A percentile compares a stretch with the other conserved stretches of the same genome.
These are phyloP conservation scores for Halocynthia aurantium DNA, from an alignment of 23 tunicate genomes.

Conservation along the genomic window DNA sequence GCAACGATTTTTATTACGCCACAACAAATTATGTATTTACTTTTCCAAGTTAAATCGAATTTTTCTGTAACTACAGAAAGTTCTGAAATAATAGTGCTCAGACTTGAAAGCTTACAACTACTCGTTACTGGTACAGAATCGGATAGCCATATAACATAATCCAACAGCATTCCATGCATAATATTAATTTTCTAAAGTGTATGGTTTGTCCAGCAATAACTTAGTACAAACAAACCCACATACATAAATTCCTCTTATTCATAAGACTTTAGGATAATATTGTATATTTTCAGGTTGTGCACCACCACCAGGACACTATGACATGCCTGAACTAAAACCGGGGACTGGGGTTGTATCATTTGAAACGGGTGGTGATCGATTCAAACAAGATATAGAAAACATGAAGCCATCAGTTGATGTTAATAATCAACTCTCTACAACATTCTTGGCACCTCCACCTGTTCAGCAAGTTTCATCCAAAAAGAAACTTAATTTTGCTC, in stretches of 20 bases:
- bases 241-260: neutral
- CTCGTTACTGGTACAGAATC: neutral
- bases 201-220: neutral
- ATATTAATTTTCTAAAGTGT: neutral
- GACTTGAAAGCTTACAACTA: neutral
- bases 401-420: neutral
- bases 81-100: too few relatives aligned
- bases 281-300: slow-evolving; percentile 32
- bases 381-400: slow-evolving; percentile 15
- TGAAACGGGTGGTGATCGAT: slow-evolving; percentile 55
- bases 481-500: slow-evolving; percentile 31
- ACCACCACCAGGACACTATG: slow-evolving; percentile 77
- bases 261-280: neutral
- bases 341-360: slow-evolving; percentile 40
- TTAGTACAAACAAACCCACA: too few relatives aligned
- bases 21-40: too few relatives aligned
- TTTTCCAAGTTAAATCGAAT: too few relatives aligned
- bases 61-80: too few relatives aligned
- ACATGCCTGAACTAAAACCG: slow-evolving; percentile 10
- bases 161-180: neutral
- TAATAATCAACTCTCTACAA: slow-evolving; percentile 12
- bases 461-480: slow-evolving; percentile 20
- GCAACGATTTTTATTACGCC: neutral
- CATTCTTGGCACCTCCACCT: slow-evolving; percentile 20
- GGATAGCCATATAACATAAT: neutral